phyloP scores from a whole-genome alignment of 2,888 invertebrate species.

The Lapara coniferarum region DNA sequence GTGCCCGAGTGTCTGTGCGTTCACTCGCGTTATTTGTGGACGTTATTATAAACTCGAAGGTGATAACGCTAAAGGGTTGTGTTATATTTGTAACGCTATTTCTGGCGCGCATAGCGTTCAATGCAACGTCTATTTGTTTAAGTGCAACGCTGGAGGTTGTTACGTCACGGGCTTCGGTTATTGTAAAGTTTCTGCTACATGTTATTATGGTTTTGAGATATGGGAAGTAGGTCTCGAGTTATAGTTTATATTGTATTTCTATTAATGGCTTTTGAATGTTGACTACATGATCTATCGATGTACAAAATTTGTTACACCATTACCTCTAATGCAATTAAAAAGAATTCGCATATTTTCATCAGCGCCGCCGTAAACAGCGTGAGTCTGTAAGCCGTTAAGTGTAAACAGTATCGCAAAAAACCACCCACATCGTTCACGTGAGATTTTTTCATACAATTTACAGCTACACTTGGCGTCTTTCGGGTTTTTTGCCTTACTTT shows the following conservation, averaged over 20 bases:
- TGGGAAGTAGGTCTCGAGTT: background rate
- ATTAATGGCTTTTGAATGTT: background rate
- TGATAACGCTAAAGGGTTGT: slow-evolving; percentile 68
- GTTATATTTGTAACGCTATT: slow-evolving; percentile 77
- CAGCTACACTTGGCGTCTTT: slow-evolving; percentile 47
- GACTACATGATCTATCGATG: background rate
- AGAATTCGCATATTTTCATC: slow-evolving; percentile 1
- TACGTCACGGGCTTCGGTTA: slow-evolving; percentile 3
- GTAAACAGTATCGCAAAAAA: slow-evolving; percentile 55
- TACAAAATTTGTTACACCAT: background rate
- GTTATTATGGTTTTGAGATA: background rate
- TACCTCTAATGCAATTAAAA: background rate
- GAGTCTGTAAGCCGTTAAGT: slow-evolving; percentile 54
- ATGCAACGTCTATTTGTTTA: slow-evolving; percentile 53
- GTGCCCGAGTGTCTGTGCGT: slow-evolving; percentile 65
- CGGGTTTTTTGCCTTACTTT: slow-evolving; percentile 24
- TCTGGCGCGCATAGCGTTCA: slow-evolving; percentile 67
- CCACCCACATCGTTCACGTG: slow-evolving; percentile 44
- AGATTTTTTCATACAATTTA: slow-evolving; percentile 56
- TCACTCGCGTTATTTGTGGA: slow-evolving; percentile 68
- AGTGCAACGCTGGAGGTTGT: slow-evolving; percentile 7
- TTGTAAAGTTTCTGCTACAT: background rate
- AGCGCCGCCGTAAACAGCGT: slow-evolving; percentile 10
- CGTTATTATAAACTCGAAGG: slow-evolving; percentile 75
- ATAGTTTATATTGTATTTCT: background rate